phyloP scores from a whole-genome alignment of 1,140 invertebrate genomes.

The Drosophila willistoni region DNA sequence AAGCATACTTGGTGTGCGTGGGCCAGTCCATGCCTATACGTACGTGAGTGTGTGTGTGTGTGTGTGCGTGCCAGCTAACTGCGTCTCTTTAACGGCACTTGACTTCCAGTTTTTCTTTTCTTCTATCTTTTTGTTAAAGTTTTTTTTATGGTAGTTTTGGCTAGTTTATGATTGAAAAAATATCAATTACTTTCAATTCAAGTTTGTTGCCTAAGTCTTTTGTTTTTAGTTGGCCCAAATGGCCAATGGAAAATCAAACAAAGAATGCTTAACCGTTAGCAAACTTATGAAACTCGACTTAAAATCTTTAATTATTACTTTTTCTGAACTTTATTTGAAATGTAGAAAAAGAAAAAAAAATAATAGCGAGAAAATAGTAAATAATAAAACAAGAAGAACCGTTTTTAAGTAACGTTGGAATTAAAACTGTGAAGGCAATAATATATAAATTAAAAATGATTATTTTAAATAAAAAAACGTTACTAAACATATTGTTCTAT shows the following conservation, averaged over 20 bases:
- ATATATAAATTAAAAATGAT: too few species aligned
- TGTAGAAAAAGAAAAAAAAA: too few species aligned
- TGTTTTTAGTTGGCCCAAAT: not conserved
- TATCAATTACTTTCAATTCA: conserved; percentile 17
- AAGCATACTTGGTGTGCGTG: conserved; percentile 28
- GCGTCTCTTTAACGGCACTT: conserved; percentile 72
- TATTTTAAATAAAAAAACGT: too few species aligned
- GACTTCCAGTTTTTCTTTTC: conserved; percentile 45
- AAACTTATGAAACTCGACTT: too few species aligned
- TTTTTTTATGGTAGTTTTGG: conserved; percentile 13
- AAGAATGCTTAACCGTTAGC: too few species aligned
- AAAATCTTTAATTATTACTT: too few species aligned
- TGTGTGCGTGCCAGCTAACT: conserved; percentile 49
- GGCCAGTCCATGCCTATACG: conserved; percentile 33
- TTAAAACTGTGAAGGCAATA: too few species aligned
- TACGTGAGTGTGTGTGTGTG: conserved; percentile 9
- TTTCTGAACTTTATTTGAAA: too few species aligned
- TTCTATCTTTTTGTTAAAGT: conserved; percentile 18
- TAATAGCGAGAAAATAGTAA: too few species aligned
- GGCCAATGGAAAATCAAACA: not conserved
- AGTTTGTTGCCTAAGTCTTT: conserved; percentile 21
- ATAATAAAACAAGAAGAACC: too few species aligned
- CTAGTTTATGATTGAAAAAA: conserved; percentile 9
- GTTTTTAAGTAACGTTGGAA: too few species aligned
- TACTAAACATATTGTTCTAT: too few species aligned